Conservation (phyloP, 2,888 invertebrate species). For the Meteorus colon region DNA sequence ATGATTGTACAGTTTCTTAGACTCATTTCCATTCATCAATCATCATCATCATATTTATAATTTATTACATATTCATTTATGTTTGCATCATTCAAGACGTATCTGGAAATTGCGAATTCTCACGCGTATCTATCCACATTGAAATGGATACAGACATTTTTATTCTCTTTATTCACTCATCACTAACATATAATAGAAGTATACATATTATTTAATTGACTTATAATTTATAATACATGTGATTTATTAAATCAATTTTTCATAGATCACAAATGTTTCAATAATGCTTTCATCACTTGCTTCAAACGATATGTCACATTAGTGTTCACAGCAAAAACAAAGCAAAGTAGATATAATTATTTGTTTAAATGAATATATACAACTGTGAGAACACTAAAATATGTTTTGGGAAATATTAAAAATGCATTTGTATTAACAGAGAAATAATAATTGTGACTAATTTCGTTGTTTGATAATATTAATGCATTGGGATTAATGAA, state of each 20-base stretch:
- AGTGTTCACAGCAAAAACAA: not conserved
- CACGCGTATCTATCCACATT: not conserved
- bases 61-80: conserved; percentile 7
- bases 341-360: not conserved
- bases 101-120: not conserved
- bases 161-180: conserved; percentile 8
- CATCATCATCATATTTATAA: conserved; percentile 22
- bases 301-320: not conserved
- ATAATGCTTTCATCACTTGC: not conserved
- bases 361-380: not conserved
- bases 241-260: conserved; percentile 9
- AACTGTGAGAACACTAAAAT: too few species aligned
- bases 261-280: not conserved
- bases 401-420: too few species aligned
- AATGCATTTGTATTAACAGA: too few species aligned
- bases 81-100: not conserved
- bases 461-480: conserved; percentile 15
- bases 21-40: conserved; percentile 32
- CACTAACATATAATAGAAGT: conserved; percentile 17
- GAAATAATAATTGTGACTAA: not conserved
- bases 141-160: conserved; percentile 1
- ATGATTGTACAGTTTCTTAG: conserved; percentile 57
- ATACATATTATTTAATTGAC: conserved; percentile 40
- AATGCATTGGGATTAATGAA: conserved; percentile 15
- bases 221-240: conserved; percentile 40